Evolutionary conservation across 2,113 vertebrate genomes (phyloP), one percentile per base, ranked within the genome.

Genomic region (Brachypteracias leptosomus): DNA sequence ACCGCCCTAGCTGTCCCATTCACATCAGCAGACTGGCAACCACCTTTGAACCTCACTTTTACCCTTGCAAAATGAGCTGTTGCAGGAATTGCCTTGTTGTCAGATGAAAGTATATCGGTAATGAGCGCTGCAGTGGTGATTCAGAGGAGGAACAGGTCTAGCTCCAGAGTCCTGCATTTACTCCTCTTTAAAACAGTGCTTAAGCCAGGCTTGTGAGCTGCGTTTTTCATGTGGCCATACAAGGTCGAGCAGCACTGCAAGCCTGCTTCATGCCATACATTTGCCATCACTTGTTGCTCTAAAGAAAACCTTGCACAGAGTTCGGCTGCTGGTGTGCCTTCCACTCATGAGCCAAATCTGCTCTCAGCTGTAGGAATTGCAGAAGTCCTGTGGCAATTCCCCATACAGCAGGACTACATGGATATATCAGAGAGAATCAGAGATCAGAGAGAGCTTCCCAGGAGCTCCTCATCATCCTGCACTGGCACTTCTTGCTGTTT

Each of bases 261-360:
- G 31, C 44, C 19, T 1, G 1, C 29, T 22, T 49, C 25, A 20
- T 29, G 25, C 22, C 26, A 21, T 12, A 5, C 1, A 0, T n/a
- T n/a, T 75, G 24, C 29, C 5, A 3, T 52, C 57, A n/a, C 21
- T 5, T 14, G 24, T 26, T 58, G 38, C 25, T 54, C 2, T 2
- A 59, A 72, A 67, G 61, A 13, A 87, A 38, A 88, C 14, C 16
- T 28, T 2, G 3, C 12, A 19, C 2, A 13, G n/a, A 68, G 18
- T 47, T 80, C 28, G 46, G n/a, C 40, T 82, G 58, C 20, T 79
- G 57, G 11, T 58, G 11, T 24, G 25, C 63, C 11, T 13, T 24
- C 28, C 3, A 4, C 26, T 63, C 54, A 26, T 19, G 17, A 88
- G 31, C 19, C 36, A 86, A 49, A 83, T 10, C 72, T 20, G 9